phyloP scores from a whole-genome alignment of 2,888 invertebrate genomes.

The Empis livida region DNA sequence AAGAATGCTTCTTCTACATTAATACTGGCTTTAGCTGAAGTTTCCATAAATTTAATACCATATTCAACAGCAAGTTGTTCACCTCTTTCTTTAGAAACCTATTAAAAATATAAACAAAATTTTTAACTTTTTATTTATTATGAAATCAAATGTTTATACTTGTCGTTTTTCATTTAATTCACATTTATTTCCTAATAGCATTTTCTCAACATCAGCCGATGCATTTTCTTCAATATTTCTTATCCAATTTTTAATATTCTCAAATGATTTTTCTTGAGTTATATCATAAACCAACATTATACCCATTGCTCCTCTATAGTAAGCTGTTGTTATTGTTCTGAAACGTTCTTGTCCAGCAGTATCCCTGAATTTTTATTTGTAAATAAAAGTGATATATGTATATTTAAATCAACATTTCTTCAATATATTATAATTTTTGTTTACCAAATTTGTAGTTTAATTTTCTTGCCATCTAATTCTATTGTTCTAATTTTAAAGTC shows the following conservation, averaged over 20 bases:
- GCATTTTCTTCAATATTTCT: conserved; percentile 99
- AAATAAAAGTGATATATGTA: no score
- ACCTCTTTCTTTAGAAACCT: conserved; percentile 90
- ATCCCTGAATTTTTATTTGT: conserved; percentile 54
- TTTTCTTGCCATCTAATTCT: conserved; percentile 96
- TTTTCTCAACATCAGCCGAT: conserved; percentile 96
- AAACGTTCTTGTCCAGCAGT: conserved; percentile 98
- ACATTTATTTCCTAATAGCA: conserved; percentile 98
- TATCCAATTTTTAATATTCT: conserved; percentile 99
- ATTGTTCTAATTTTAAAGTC: conserved; percentile 99
- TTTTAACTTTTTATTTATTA: background rate
- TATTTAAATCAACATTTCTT: no score
- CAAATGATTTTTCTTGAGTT: conserved; percentile 97
- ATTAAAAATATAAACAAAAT: conserved; percentile 7
- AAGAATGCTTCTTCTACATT: conserved; percentile 98
- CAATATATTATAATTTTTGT: conserved; percentile 18
- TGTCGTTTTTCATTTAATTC: conserved; percentile 93
- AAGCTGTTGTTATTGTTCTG: conserved; percentile 98
- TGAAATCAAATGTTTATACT: conserved; percentile 34
- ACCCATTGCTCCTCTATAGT: conserved; percentile 99
- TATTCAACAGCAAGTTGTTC: conserved; percentile 96
- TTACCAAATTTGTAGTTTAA: conserved; percentile 98
- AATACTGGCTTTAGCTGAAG: conserved; percentile 94
- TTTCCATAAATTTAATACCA: conserved; percentile 98
- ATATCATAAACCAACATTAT: conserved; percentile 99